phyloP scores from a whole-genome alignment of 2,888 invertebrate species.

The Pachliopta kotzebuea region DNA sequence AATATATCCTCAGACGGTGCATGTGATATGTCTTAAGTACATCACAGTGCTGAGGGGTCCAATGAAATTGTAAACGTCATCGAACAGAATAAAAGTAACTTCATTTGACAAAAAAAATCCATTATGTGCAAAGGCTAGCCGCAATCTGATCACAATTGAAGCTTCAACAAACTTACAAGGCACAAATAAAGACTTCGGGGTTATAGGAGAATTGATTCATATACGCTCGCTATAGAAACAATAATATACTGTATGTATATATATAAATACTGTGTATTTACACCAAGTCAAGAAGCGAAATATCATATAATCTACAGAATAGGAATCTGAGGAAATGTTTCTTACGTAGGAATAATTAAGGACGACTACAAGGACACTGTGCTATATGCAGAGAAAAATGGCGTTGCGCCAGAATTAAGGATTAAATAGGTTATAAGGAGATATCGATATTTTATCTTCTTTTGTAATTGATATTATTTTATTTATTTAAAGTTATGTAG shows the following conservation, averaged over 20 bases:
- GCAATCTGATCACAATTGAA: constrained; percentile 50
- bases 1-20: background rate
- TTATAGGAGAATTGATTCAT: constrained; percentile 38
- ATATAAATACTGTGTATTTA: constrained; percentile 38
- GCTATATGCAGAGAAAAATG: constrained; percentile 21
- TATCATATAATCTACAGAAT: constrained; percentile 38
- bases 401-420: constrained; percentile 5
- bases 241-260: constrained; percentile 34
- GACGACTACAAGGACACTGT: constrained; percentile 27
- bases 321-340: constrained; percentile 41
- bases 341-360: constrained; percentile 33
- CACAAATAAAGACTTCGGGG: constrained; percentile 64
- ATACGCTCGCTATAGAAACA: constrained; percentile 33
- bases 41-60: background rate
- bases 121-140: constrained; percentile 18
- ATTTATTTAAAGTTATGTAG: background rate
- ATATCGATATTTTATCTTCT: constrained; percentile 33
- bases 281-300: constrained; percentile 37
- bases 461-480: background rate
- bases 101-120: background rate
- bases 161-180: constrained; percentile 56
- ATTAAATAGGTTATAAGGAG: constrained; percentile 36
- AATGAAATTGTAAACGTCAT: too few relatives aligned
- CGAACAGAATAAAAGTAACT: too few relatives aligned
- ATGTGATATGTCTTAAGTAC: constrained; percentile 8